These are phyloP conservation scores for Synergus laeviventris DNA, from an alignment of 2,888 invertebrate genomes.

Conservation along the genomic window DNA sequence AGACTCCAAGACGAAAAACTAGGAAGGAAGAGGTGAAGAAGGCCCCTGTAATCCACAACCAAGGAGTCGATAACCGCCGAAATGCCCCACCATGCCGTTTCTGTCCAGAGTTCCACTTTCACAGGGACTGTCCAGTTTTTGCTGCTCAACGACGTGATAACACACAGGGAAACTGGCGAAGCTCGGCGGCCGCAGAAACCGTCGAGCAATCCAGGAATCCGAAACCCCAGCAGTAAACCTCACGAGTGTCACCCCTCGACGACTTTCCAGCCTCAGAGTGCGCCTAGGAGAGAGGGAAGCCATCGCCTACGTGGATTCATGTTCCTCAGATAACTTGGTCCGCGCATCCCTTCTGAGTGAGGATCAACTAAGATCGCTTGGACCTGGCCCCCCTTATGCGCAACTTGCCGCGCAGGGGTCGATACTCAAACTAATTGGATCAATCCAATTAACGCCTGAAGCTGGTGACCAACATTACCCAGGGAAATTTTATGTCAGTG, in stretches of 20 bases:
- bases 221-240: background rate
- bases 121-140: background rate
- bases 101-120: background rate
- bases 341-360: background rate
- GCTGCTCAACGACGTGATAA: background rate
- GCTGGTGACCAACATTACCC: background rate
- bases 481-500: background rate
- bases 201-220: background rate
- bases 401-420: background rate
- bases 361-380: background rate
- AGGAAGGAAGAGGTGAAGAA: too few species aligned
- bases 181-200: background rate
- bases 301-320: background rate
- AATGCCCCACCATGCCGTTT: background rate
- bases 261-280: background rate
- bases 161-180: background rate
- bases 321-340: background rate
- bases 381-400: background rate
- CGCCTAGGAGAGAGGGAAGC: background rate
- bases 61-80: too few species aligned
- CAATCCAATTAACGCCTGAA: background rate
- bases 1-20: too few species aligned
- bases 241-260: background rate
- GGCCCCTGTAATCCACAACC: too few species aligned
- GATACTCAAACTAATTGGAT: background rate